Evolutionary conservation across 2,888 invertebrate genomes (phyloP), one percentile per base, ranked within the genome.

Genomic region (Parnassius mnemosyne): DNA sequence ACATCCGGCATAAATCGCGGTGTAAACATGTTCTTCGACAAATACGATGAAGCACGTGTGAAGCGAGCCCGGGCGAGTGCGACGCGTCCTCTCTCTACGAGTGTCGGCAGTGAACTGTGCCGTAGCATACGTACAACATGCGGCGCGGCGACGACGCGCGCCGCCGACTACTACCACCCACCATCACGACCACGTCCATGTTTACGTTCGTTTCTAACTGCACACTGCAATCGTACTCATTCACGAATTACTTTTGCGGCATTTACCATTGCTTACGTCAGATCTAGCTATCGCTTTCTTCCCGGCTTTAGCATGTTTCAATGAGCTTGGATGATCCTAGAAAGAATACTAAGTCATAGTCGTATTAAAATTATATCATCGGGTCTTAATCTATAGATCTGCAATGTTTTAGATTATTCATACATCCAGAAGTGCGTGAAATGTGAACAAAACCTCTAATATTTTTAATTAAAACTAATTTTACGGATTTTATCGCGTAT

Each of bases 21-120:
- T 52, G 59, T 53, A 67, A 68, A 72, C 76, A 77, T 73, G 65
- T 65, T 70, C 61, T 61, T 61, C 65, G 69, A 58, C 57, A 61
- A 43, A 52, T 49, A 51, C 67, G 60, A 58, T 67, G 67, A 75
- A 47, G 68, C 87, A 87, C 87, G 87, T 87, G 88, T 64, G 62
- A 54, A 41, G 34, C 16, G 47, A 60, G 53, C 65, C 59, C 64
- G 43, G 2, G 2, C 52, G 20, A 56, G 47, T 10, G 42, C 44
- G 56, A 67, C 76, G 75, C 84, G 64, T 69, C 74, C 83, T 82
- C 72, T 66, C 78, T 0, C 77, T 41, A 60, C 72, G 77, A 70
- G 68, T 66, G 77, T 67, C 68, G 63, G 64, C 55, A 64, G 65
- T 67, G 64, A 63, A 77, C 78, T 77, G 77, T 55, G 92, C 16